These are phyloP conservation scores for Proteles cristata DNA, from an alignment of 2,113 vertebrate genomes.

Conservation along the genomic window DNA sequence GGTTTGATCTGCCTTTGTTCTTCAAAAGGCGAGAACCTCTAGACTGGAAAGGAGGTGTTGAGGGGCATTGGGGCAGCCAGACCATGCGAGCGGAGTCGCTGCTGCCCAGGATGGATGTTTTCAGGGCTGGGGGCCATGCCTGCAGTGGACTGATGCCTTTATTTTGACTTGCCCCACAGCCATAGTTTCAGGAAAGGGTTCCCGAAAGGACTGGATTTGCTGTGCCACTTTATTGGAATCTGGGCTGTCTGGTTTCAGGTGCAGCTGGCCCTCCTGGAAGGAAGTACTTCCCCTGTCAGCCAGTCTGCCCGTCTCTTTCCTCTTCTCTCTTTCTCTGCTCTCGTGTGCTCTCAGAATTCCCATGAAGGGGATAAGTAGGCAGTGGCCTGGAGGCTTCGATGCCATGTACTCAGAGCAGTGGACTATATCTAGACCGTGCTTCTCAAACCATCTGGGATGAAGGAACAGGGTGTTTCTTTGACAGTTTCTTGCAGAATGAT, in stretches of 20 bases:
- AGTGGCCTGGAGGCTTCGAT: not conserved
- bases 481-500: not conserved
- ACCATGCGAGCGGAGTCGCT: not conserved
- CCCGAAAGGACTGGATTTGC: not conserved
- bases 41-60: not conserved
- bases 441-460: not conserved
- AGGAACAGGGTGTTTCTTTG: not conserved
- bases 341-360: not conserved
- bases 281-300: not conserved
- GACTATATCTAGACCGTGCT: not conserved
- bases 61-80: not conserved
- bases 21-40: not conserved
- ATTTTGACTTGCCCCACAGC: not conserved
- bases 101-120: not conserved
- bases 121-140: not conserved
- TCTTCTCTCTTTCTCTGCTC: not conserved
- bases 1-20: not conserved
- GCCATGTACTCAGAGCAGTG: not conserved
- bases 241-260: not conserved
- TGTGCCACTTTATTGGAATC: not conserved
- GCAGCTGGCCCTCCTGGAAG: not conserved
- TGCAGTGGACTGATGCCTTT: fast-evolving
- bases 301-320: not conserved
- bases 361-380: not conserved
- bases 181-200: not conserved